Evolutionary conservation across 2,797 vertebrate species (phyloP), one percentile per base, ranked within the genome.

Genomic region (Alauda arvensis): DNA sequence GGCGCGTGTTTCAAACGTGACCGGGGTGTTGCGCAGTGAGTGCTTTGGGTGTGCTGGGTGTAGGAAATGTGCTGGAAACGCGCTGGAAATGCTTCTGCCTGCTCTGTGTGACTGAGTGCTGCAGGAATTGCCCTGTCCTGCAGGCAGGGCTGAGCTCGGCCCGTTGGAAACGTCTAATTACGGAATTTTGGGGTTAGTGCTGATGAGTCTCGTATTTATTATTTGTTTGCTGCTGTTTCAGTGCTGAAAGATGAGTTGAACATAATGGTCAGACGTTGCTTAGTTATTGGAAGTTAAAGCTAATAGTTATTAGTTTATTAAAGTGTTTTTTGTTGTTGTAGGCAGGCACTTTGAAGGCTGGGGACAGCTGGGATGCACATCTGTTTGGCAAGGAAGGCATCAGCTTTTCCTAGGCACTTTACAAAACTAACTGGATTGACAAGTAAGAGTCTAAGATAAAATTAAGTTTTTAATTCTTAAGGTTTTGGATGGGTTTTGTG

Each of bases 1-100:
- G 46, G 49, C 17, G 19, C 4, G 16, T 1, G 18, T 45, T 63
- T 60, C 14, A 28, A 24, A 62, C 14, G 20, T 4, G 48, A 0
- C 1, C 1, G 14, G 14, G 1, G 4, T 45, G 56, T 9, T 21
- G 69, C 1, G 53, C 9, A 6, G 2, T 4, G 14, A 17, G 8
- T 2, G 13, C 1, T 53, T 11, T 40, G 16, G 10, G 0, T 0
- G 37, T 8, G n/a, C 8, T 33, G 49, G 31, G 1, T 1, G 2
- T 28, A 6, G 52, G 9, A 72, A 66, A 62, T 1, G 14, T 2
- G 16, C 26, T 40, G 0, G 9, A 48, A 43, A 1, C 2, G 3
- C 26, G 16, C 26, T 40, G 0, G 9, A 48, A 43, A 1, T 2
- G 3, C 26, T 39, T 12, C 7, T 26, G 49, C 8, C 3, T 8